A percentile compares a stretch with the other conserved stretches of the same genome.
These are phyloP conservation scores for Kryptopterus vitreolus DNA, from an alignment of 2,797 vertebrate genomes.

Conservation along the genomic window DNA sequence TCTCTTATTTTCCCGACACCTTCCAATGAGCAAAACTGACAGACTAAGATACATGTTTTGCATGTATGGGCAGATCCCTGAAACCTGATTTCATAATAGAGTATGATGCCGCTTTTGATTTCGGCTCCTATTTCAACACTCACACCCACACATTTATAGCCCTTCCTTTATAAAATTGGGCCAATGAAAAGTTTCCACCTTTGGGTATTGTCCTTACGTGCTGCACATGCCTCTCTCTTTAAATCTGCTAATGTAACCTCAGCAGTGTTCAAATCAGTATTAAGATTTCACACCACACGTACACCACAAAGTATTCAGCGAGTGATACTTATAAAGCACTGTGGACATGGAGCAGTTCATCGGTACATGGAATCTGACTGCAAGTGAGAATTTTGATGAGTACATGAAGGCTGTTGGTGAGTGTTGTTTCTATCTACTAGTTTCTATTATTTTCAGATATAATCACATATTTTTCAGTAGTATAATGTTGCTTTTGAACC, in stretches of 20 bases:
- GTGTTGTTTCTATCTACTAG: slow-evolving; percentile 31
- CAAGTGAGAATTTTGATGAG: slow-evolving; percentile 88
- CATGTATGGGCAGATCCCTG: no score
- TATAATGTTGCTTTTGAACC: neutral
- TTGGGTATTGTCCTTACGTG: neutral
- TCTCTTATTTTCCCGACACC: neutral
- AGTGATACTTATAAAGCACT: slow-evolving; percentile 6
- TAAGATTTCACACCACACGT: neutral
- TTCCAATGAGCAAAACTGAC: neutral
- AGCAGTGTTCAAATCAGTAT: neutral
- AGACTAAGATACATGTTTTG: neutral
- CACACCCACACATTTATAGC: neutral
- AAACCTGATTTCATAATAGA: neutral
- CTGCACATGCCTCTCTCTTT: slow-evolving; percentile 6
- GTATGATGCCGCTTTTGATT: neutral
- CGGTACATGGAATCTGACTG: slow-evolving; percentile 84
- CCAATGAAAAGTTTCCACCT: slow-evolving; percentile 4
- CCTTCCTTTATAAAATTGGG: neutral
- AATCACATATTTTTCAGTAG: neutral
- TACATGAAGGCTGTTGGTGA: slow-evolving; percentile 92
- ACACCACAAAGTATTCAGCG: neutral
- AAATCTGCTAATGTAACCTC: neutral
- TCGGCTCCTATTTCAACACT: neutral
- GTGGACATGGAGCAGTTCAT: slow-evolving; percentile 79
- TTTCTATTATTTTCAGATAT: neutral